Evolutionary conservation across 2,113 vertebrate genomes (phyloP), one percentile per base, ranked within the genome.

Genomic region (Eidolon helvum): DNA sequence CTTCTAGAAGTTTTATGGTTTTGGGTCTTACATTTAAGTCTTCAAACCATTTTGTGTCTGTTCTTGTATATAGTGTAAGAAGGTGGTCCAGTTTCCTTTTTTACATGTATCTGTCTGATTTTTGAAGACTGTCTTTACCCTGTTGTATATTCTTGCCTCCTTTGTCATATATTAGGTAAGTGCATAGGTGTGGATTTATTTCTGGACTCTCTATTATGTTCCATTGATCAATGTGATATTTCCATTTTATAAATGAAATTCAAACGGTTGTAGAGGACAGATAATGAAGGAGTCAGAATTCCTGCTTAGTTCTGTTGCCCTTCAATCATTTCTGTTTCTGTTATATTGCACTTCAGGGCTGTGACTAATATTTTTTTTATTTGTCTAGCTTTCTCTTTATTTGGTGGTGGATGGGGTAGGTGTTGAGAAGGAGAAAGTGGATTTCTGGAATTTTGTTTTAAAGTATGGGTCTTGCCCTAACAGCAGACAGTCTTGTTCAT

Each of bases 371-470:
- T 63, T 63, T 61, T 15, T 28, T 74, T 90, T 69, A n/a, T 57
- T 63, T 68, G 3, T 40, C 72, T 74, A 21, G 65, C 75, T 12
- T 38, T 59, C 9, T 59, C 24, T 83, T 66, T 66, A 24, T 83
- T 75, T 90, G 50, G 66, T 80, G 57, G 43, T n/a, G 8, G 15
- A 50, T 53, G 75, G 38, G 9, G 30, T 66, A 33, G 43, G 7
- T 83, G 33, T 85, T n/a, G 55, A 91, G 53, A 68, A 85, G 71
- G 55, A 86, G 65, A 74, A 90, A 66, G 82, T 85, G 63, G 38
- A 55, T 96, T 96, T 69, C 48, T 87, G 40, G 85, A 89, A 79
- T 94, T 96, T 93, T 86, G 28, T 94, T 86, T 85, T 85, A 61
- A 94, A 94, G 83, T 50, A n/a, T 10, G 26, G 92, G 87, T 94